Evolutionary conservation across 1,140 invertebrate genomes (phyloP).

Genomic region (Diuraphis noxia): DNA sequence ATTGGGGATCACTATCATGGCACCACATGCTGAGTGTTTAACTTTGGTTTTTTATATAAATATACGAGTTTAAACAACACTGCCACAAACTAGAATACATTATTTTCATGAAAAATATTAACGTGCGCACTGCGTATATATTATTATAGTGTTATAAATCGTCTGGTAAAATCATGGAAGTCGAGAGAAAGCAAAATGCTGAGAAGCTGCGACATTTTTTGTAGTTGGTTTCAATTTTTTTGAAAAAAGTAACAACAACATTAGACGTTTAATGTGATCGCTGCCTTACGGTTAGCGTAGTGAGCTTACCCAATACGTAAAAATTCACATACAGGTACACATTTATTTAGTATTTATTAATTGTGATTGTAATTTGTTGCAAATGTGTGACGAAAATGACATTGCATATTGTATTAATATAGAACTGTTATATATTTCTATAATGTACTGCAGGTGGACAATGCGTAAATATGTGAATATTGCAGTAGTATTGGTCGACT

Average conservation of each 20-base stretch:
- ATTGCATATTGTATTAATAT: neutral
- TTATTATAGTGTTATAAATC: neutral
- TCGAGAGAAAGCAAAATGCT: conserved; percentile 34
- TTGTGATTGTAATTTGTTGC: too few relatives aligned
- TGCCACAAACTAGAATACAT: conserved; percentile 41
- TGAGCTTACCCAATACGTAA: neutral
- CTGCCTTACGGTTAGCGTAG: neutral
- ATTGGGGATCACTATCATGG: conserved; percentile 14
- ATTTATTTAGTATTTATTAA: neutral
- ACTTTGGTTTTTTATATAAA: neutral
- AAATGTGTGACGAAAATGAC: neutral
- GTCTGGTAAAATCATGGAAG: neutral
- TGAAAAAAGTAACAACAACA: neutral
- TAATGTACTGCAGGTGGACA: neutral
- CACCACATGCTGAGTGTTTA: conserved; percentile 45
- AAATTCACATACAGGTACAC: neutral
- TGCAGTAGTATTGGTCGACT: neutral
- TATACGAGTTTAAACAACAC: neutral
- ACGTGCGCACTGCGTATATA: neutral
- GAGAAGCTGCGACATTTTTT: conserved; percentile 25
- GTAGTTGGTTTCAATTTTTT: neutral
- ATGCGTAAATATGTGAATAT: neutral
- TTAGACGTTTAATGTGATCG: neutral
- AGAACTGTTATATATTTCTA: neutral
- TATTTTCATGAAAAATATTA: conserved; percentile 31